These are phyloP conservation scores for Pteromalus puparum DNA, from an alignment of 1,140 invertebrate genomes.

Conservation along the genomic window DNA sequence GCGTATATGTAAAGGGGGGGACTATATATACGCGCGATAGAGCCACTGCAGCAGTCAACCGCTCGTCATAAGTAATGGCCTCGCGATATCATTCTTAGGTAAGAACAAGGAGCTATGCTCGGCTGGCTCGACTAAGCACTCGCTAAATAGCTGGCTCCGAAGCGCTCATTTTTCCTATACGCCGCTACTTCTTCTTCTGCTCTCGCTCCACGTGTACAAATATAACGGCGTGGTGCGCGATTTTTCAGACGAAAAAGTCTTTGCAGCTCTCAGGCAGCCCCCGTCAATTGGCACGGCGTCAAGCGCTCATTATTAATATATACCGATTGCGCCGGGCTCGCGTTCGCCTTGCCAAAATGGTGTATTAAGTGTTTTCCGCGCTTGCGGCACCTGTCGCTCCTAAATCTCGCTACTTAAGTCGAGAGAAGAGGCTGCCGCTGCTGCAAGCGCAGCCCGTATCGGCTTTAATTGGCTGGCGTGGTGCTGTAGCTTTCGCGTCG, in stretches of 20 bases:
- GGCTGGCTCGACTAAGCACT: slow-evolving; percentile 62
- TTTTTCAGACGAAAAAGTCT: slow-evolving; percentile 44
- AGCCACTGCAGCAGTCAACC: background rate
- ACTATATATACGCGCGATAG: too few relatives aligned
- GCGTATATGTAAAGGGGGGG: background rate
- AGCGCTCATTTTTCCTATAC: slow-evolving; percentile 62
- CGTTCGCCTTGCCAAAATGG: slow-evolving; percentile 63
- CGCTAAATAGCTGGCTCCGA: slow-evolving; percentile 65
- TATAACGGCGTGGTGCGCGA: slow-evolving; percentile 26
- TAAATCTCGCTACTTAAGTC: slow-evolving; percentile 73
- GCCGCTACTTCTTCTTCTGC: background rate
- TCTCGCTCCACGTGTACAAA: too few relatives aligned
- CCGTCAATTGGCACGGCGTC: slow-evolving; percentile 60
- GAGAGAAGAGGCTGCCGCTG: slow-evolving; percentile 52
- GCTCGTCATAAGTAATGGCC: background rate
- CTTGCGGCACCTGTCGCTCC: slow-evolving; percentile 68
- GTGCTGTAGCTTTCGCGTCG: slow-evolving; percentile 36
- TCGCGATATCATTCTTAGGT: background rate
- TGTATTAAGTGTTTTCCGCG: slow-evolving; percentile 63
- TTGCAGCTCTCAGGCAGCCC: slow-evolving; percentile 34
- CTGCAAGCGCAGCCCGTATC: slow-evolving; percentile 49
- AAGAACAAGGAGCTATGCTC: slow-evolving; percentile 65
- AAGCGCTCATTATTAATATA: slow-evolving; percentile 69
- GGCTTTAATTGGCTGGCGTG: slow-evolving; percentile 72
- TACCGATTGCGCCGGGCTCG: background rate